Base-by-base conservation (phyloP, 2,113 vertebrate species). In the Fregetta grallaria region DNA sequence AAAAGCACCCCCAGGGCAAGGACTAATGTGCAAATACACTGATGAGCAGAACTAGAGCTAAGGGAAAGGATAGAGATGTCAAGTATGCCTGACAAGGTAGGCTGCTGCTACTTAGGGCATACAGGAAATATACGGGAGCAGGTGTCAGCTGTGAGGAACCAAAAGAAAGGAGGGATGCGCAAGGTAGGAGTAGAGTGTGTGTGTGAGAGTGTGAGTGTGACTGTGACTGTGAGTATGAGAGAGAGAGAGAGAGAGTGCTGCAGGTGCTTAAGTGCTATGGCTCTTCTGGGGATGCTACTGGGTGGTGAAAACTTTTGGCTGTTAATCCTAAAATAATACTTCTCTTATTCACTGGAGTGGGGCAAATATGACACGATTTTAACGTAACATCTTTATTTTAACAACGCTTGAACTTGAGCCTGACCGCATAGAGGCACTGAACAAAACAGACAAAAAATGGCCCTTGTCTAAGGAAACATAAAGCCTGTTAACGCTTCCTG, bases 281-380 rank as follows among this genome's bases (percentile, higher is more conserved):
- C 47, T 88, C 40, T 66, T 79, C 78, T 86, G 77, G 34, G 23
- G 75, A 68, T 3, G 3, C 11, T 68, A 3, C 19, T 72, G 76
- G 45, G 61, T 78, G 65, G 23, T 81, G 15, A 62, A 92, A 96
- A 81, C 5, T 21, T 66, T 61, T 75, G 34, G 5, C 50, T 92
- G n/a, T 63, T 91, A 77, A 83, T 87, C 27, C 36, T 67, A 36
- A 93, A 94, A 78, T 86, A 92, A 74, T 53, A n/a, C 56, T 65
- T 73, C 22, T 59, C n/a, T 68, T 83, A 90, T 81, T 78, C 30
- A 36, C 14, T 65, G 44, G 17, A 86, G 17, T 72, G 22, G 25
- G 52, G 29, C 23, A 96, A 78, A 84, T 87, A 55, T 44, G 25
- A 75, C 59, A 77, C n/a, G 30, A 40, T 59, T 75, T 93, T 81